phyloP scores from a whole-genome alignment of 1,140 invertebrate species.

The Teleopsis dalmanni region DNA sequence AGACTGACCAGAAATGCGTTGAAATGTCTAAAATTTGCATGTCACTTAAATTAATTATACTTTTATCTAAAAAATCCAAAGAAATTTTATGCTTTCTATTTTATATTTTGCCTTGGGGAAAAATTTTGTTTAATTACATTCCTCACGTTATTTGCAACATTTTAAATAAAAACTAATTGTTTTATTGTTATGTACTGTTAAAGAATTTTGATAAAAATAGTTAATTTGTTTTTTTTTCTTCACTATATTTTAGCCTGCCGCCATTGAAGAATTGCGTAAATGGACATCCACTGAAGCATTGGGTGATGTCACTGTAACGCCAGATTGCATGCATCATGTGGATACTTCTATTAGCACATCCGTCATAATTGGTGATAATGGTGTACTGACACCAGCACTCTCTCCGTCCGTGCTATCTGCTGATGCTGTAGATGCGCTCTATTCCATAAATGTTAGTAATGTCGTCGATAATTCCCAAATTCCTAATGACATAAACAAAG shows the following conservation, averaged over 20 bases:
- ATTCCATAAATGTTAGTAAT: conserved; percentile 30
- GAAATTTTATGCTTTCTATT: too few relatives aligned
- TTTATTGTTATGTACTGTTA: too few relatives aligned
- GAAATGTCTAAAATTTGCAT: too few relatives aligned
- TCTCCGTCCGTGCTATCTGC: conserved; percentile 42
- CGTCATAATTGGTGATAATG: conserved; percentile 36
- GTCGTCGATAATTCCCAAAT: conserved; percentile 31
- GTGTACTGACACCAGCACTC: conserved; percentile 35
- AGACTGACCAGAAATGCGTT: too few relatives aligned
- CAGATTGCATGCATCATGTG: conserved; percentile 58
- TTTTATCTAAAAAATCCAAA: too few relatives aligned
- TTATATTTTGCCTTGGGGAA: too few relatives aligned
- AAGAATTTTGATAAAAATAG: too few relatives aligned
- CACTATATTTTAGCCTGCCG: conserved; percentile 57
- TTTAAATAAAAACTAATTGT: too few relatives aligned
- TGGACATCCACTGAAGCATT: conserved; percentile 78
- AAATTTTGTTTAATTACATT: too few relatives aligned
- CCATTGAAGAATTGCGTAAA: conserved; percentile 67
- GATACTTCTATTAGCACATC: conserved; percentile 41
- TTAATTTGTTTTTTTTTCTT: conserved; percentile 2
- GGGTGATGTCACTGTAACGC: conserved; percentile 69
- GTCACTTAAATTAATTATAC: too few relatives aligned
- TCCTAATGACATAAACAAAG: conserved; percentile 49
- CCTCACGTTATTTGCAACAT: too few relatives aligned
- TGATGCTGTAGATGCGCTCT: conserved; percentile 35